A percentile compares a stretch with the other conserved stretches of the same genome.
Evolutionary conservation across 2,797 vertebrate genomes (phyloP).

Genomic region (Botia almorhae): DNA sequence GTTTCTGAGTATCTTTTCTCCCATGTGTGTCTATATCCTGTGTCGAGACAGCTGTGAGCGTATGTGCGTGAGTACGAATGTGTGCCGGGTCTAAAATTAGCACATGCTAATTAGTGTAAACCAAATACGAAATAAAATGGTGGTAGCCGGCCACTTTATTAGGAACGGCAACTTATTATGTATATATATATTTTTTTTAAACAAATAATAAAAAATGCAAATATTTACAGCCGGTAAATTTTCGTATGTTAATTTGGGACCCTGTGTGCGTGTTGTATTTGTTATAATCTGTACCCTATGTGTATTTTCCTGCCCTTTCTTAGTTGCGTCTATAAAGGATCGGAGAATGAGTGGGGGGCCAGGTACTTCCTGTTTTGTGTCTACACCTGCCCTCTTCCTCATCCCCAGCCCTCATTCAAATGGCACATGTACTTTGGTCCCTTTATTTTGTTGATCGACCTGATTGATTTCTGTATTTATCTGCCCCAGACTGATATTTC

Average conservation of each 20-base stretch:
- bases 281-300: slow-evolving; percentile 75
- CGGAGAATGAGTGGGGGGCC: slow-evolving; percentile 96
- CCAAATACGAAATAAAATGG: not conserved
- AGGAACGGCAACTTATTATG: not conserved
- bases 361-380: slow-evolving; percentile 88
- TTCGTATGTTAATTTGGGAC: not conserved
- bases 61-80: slow-evolving; percentile 4
- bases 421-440: slow-evolving; percentile 47
- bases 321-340: slow-evolving; percentile 98
- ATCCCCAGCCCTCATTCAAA: slow-evolving; percentile 50
- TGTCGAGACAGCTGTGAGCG: slow-evolving; percentile 3
- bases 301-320: slow-evolving; percentile 77
- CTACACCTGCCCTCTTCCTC: slow-evolving; percentile 73
- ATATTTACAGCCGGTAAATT: not conserved
- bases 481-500: slow-evolving; percentile 47
- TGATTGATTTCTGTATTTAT: slow-evolving; percentile 56
- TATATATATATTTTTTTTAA: not conserved
- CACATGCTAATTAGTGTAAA: not conserved
- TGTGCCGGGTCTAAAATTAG: not conserved
- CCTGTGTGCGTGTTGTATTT: slow-evolving; percentile 49
- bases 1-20: slow-evolving; percentile 38
- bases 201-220: not conserved
- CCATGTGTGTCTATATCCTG: slow-evolving; percentile 43
- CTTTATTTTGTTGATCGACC: slow-evolving; percentile 42
- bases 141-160: not conserved